Evolutionary conservation across 2,797 vertebrate genomes (phyloP).

Genomic region (Champsocephalus esox): DNA sequence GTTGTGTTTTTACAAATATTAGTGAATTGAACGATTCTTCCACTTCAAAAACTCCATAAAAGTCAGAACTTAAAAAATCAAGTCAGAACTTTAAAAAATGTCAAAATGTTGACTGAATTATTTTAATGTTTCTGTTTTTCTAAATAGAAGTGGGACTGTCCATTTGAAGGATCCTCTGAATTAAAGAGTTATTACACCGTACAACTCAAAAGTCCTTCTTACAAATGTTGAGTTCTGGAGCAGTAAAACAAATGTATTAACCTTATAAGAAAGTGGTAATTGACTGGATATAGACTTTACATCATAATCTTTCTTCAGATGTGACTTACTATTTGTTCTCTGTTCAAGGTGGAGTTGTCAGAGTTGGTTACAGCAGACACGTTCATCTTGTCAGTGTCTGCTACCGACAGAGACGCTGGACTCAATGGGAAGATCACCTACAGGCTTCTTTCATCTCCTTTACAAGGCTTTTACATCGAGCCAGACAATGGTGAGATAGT

Average conservation of each 20-base stretch:
- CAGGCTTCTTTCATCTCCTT: constrained; percentile 86
- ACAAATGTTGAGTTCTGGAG: background rate
- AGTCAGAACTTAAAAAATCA: too few relatives aligned
- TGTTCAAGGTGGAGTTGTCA: constrained; percentile 85
- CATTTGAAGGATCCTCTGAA: background rate
- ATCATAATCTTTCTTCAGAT: background rate
- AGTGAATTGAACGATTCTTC: background rate
- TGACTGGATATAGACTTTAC: background rate
- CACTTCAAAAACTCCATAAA: too few relatives aligned
- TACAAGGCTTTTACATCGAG: constrained; percentile 87
- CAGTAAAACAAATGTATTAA: background rate
- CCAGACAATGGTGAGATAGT: constrained; percentile 86
- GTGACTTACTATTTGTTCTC: constrained; percentile 25
- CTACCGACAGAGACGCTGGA: constrained; percentile 87
- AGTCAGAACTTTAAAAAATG: background rate
- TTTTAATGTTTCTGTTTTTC: background rate
- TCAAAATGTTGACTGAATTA: too few relatives aligned
- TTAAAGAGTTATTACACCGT: background rate
- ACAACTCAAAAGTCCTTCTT: background rate
- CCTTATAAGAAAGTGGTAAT: background rate
- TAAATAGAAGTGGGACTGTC: background rate
- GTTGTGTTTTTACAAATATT: background rate
- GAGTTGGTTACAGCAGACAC: constrained; percentile 80
- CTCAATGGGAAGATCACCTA: constrained; percentile 87
- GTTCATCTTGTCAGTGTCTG: constrained; percentile 84